Base-by-base conservation (phyloP, 2,888 invertebrate genomes). In the Coenonympha glycerion region DNA sequence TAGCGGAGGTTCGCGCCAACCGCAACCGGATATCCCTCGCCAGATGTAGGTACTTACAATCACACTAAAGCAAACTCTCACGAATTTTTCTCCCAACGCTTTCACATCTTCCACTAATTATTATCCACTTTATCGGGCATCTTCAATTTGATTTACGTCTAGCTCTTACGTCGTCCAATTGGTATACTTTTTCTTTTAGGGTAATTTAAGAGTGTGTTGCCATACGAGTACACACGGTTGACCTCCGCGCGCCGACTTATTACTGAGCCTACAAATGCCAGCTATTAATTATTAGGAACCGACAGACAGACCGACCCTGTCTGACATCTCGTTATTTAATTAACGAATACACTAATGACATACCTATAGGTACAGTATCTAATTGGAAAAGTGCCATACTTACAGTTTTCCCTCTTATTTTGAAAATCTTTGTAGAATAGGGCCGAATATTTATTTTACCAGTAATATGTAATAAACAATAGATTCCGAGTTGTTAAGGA, bases 51-150 rank as follows among this genome's bases (percentile, higher is more conserved):
- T 80, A 87, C 46, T 46, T 37, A 37, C 85, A 85, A 86, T 86
- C 83, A 82, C 78, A 85, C 79, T 78, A 82, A 79, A 77, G 73
- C 75, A 78, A 79, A 77, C 83, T 87, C 86, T 85, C 85, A 87
- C 86, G 84, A 86, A 84, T 86, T 85, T 86, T 85, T 84, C 86
- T 86, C 86, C 83, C 86, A 85, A 81, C 85, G 69, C 87, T 86
- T 86, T 87, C 86, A 79, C 86, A 73, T 79, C 83, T 80, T 80
- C 86, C 79, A 83, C 85, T 87, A 86, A 87, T 87, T 87, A 87
- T 86, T 85, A 87, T 82, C 84, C 81, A 87, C 86, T 87, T 86
- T 86, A 87, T 86, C 86, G 83, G 77, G 76, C 86, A 86, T 86
- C 87, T 86, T 84, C 85, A 86, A 84, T 87, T 86, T 86, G 86